Evolutionary conservation across 2,888 invertebrate species (phyloP), one percentile per base, ranked within the genome.

Genomic region (Drosophila antonietae): DNA sequence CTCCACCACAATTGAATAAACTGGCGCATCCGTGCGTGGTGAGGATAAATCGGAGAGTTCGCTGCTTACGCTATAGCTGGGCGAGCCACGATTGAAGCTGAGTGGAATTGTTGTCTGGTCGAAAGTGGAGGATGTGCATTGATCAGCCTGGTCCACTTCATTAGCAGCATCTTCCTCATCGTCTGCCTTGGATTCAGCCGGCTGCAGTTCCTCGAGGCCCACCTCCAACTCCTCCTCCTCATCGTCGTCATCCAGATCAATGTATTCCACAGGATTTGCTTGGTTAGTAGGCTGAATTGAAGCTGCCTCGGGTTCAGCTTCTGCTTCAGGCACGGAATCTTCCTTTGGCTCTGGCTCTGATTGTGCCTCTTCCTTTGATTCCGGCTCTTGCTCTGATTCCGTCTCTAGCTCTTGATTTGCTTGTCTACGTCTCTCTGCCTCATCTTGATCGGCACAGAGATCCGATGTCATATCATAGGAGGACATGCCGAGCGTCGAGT

Each of bases 401-500:
- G 37, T 14, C 15, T 39, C 37, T 39, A 2, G 14, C 28, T 28
- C 28, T 28, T 28, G 28, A 28, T 6, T 6, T 28, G 28, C 28
- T 15, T 39, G 15, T 2, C 37, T 14, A 2, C 6, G 6, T 14
- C 15, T 31, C 10, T n/a, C 12, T 3, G 31, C 20, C 33, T n/a
- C 18, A 12, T 5, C 18, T 7, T 2, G 28, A 18, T 55, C 28
- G 12, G 41, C 14, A 3, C 39, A 10, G 23, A n/a, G 61, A 14
- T 64, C 71, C 23, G 80, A 51, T 0, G 90, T 81, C 28, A 88
- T 64, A 23, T 92, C 91, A 47, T 89, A 91, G n/a, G 81, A 80
- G 55, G 90, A 90, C 92, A 92, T 92, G 28, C 83, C 87, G 51
- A 92, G 73, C 2, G 92, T 92, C 1, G 92, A 91, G 60, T 92